Evolutionary conservation across 2,113 vertebrate species (phyloP).

Genomic region (Bubo scandiacus): DNA sequence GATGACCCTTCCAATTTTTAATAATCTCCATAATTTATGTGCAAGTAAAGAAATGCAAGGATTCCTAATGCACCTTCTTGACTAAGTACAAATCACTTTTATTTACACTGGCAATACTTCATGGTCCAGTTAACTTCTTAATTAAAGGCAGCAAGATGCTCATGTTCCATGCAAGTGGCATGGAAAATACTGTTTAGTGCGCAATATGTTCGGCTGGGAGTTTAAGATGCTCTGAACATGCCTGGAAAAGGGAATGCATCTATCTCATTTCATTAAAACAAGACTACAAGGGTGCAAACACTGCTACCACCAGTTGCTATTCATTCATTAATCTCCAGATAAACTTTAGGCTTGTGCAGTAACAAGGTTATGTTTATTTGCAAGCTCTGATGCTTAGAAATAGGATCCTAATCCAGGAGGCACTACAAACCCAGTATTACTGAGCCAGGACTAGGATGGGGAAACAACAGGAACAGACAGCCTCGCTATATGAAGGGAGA

Average conservation of each 20-base stretch:
- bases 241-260: neutral
- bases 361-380: neutral
- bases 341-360: neutral
- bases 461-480: neutral
- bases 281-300: neutral
- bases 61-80: constrained; percentile 71
- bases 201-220: constrained; percentile 67
- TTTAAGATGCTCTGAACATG: constrained; percentile 39
- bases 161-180: constrained; percentile 72
- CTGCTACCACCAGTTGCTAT: neutral
- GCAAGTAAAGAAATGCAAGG: constrained; percentile 67
- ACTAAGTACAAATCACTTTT: constrained; percentile 78
- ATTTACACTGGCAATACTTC: constrained; percentile 80
- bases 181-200: constrained; percentile 70
- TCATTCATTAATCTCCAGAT: neutral
- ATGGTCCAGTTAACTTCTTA: constrained; percentile 87
- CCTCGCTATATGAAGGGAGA: neutral
- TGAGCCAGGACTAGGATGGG: neutral
- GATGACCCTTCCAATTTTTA: constrained; percentile 76
- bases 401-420: neutral
- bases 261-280: constrained; percentile 27
- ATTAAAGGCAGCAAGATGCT: constrained; percentile 86
- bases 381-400: neutral
- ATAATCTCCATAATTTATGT: constrained; percentile 74
- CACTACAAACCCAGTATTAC: neutral